A percentile compares a stretch with the other conserved stretches of the same genome.
These are phyloP conservation scores for Lithophane semibrunnea DNA, from an alignment of 2,888 invertebrate species.

Conservation along the genomic window DNA sequence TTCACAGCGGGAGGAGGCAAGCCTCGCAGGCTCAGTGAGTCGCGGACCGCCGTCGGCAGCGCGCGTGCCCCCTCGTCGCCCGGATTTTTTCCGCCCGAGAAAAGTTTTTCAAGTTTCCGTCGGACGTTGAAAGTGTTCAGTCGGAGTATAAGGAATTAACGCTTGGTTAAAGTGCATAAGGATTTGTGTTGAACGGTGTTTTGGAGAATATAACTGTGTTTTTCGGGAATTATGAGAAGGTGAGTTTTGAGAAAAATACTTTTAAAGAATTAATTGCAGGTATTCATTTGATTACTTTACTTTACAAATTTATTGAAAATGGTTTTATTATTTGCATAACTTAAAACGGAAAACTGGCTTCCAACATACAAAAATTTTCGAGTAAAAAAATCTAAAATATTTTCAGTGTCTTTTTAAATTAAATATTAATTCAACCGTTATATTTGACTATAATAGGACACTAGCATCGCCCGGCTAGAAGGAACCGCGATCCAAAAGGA, in stretches of 20 bases:
- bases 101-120: conserved; percentile 82
- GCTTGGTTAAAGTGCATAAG: conserved; percentile 61
- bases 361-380: background rate
- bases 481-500: conserved; percentile 37
- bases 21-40: conserved; percentile 75
- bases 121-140: conserved; percentile 63
- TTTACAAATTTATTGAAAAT: background rate
- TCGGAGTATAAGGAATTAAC: conserved; percentile 31
- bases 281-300: background rate
- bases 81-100: conserved; percentile 65
- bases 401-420: background rate
- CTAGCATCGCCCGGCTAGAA: background rate
- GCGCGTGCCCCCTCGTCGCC: conserved; percentile 66
- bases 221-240: conserved; percentile 60
- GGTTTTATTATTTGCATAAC: background rate
- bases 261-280: conserved; percentile 20
- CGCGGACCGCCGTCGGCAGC: conserved; percentile 76
- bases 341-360: background rate
- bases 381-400: background rate
- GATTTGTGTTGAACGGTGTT: conserved; percentile 62
- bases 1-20: conserved; percentile 67
- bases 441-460: conserved; percentile 5
- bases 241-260: conserved; percentile 57
- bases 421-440: background rate
- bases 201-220: conserved; percentile 47